phyloP scores from a whole-genome alignment of 2,888 invertebrate genomes.

The Cataglyphis livida region DNA sequence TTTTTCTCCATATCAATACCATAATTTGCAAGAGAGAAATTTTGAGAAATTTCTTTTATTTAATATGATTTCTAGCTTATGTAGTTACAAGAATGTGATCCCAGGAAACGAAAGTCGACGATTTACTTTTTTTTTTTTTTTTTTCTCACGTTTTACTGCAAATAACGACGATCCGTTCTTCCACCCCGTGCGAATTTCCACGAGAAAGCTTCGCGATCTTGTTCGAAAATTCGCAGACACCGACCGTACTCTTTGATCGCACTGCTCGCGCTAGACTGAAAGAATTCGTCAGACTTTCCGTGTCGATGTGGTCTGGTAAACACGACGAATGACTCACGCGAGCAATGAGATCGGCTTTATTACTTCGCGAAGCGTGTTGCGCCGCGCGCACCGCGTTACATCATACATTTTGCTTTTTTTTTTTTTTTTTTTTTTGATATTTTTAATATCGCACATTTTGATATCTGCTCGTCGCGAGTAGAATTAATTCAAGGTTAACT shows the following conservation, averaged over 20 bases:
- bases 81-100: neutral
- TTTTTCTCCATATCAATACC: neutral
- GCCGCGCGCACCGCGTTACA: slow-evolving; percentile 46
- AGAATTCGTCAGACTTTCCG: slow-evolving; percentile 50
- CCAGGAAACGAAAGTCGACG: neutral
- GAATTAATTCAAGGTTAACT: slow-evolving; percentile 37
- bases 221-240: neutral
- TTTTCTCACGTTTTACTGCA: slow-evolving; percentile 28
- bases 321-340: slow-evolving; percentile 64
- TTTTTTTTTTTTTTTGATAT: slow-evolving; percentile 55
- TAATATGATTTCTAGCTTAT: neutral
- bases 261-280: slow-evolving; percentile 38
- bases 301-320: slow-evolving; percentile 60
- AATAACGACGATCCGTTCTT: neutral
- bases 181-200: neutral
- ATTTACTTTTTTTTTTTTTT: neutral
- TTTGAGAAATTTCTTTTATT: neutral
- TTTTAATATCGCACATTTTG: neutral
- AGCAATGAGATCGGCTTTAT: slow-evolving; percentile 54
- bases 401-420: slow-evolving; percentile 52
- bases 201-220: neutral
- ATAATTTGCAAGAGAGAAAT: neutral
- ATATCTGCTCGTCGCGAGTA: slow-evolving; percentile 28
- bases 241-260: slow-evolving; percentile 24
- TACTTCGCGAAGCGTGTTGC: slow-evolving; percentile 57